Evolutionary conservation across 2,888 invertebrate genomes (phyloP), one percentile per base, ranked within the genome.

Genomic region (Ectemnius continuus): DNA sequence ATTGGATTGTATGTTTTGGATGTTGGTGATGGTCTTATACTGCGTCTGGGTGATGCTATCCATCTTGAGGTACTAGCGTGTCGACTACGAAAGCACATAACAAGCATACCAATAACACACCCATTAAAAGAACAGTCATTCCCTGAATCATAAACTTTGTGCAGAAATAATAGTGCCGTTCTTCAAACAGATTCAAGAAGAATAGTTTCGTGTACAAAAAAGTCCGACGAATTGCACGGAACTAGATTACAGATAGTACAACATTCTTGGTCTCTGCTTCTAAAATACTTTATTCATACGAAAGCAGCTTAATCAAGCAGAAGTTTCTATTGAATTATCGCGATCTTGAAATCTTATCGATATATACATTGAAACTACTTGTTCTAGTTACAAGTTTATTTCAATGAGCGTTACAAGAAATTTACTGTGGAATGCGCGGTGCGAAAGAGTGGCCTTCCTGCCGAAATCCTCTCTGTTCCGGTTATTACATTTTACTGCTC

Each of bases 41-140:
- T 78, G 80, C 87, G 85, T 73, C 84, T 86, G 69, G 87, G 58
- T 67, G 83, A 75, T 63, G 85, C 79, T 83, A 78, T 64, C 80
- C 83, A 78, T 81, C 83, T 85, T 62, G 86, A 80, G 57, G 82
- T 84, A 84, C 79, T 88, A 85, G 82, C 79, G 71, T 85, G 85
- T 72, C 80, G 83, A 83, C 85, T 88, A 89, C 85, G 81, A 84
- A 81, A 87, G 76, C 79, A 81, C 36, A 85, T 70, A 76, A 83
- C 59, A 80, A 80, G 71, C 73, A 75, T 47, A 78, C 74, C 61
- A 78, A 79, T 79, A 72, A 82, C 62, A 75, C 62, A 63, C 59
- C 61, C 60, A 68, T 64, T 60, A 56, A 63, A 63, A 77, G 64
- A 47, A 62, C 4, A 66, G 72, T 1, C 16, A 16, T 52, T 52